Evolutionary conservation across 2,888 invertebrate genomes (phyloP).

Genomic region (Agapostemon virescens): DNA sequence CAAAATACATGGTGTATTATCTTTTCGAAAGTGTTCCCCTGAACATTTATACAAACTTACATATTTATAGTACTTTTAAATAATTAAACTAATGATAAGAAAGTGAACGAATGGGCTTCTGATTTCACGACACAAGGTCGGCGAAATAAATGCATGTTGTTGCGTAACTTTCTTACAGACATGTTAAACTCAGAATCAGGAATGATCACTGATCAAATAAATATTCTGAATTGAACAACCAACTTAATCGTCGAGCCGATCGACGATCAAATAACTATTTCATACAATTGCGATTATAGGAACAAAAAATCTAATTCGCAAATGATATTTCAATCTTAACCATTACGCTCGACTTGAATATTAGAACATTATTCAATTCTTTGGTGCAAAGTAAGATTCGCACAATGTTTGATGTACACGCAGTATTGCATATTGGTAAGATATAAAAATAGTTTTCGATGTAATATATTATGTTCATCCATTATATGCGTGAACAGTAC

Average conservation of each 20-base stretch:
- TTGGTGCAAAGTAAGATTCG: neutral
- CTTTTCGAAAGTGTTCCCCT: neutral
- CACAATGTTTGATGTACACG: neutral
- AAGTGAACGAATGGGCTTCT: conserved; percentile 9
- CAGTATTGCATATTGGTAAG: neutral
- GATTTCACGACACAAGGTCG: neutral
- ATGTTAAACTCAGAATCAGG: neutral
- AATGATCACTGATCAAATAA: neutral
- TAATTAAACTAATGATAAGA: neutral
- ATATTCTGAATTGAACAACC: neutral
- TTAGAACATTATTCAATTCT: neutral
- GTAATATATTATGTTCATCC: neutral
- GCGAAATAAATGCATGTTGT: conserved; percentile 5
- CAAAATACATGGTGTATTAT: neutral
- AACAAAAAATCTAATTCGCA: neutral
- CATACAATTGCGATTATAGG: neutral
- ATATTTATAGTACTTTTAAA: conserved; percentile 8
- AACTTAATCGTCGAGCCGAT: neutral
- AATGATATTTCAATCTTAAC: neutral
- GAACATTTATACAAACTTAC: neutral
- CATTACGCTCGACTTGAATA: neutral
- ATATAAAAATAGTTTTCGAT: neutral
- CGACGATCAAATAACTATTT: neutral
- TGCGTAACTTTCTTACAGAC: neutral
- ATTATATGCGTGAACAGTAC: neutral